These are phyloP conservation scores for Agrypnia vestita DNA, from an alignment of 1,140 invertebrate species.

Conservation along the genomic window DNA sequence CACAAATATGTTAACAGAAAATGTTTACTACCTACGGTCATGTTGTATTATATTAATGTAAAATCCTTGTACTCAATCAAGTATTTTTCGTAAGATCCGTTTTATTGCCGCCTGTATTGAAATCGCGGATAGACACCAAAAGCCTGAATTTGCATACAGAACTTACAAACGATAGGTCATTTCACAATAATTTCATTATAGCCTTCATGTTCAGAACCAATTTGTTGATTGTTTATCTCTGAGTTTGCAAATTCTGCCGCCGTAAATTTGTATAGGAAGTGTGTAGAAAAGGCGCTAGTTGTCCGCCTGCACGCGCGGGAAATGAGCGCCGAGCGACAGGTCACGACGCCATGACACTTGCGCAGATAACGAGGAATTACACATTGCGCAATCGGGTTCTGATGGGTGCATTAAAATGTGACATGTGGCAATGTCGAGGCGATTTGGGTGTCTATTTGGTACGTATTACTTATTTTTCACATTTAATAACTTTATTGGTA, in stretches of 20 bases:
- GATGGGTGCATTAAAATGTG: conserved; percentile 44
- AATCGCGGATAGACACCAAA: background rate
- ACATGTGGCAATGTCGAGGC: background rate
- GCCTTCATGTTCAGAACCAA: conserved; percentile 33
- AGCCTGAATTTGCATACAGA: background rate
- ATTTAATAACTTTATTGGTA: no score
- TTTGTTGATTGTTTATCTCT: conserved; percentile 38
- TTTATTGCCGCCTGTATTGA: background rate
- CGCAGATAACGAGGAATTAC: conserved; percentile 41
- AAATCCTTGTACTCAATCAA: no score
- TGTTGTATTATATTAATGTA: no score
- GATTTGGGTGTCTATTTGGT: no score
- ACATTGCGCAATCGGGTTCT: conserved; percentile 16
- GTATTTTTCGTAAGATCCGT: no score
- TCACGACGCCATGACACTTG: conserved; percentile 47
- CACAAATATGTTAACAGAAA: no score
- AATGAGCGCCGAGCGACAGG: conserved; percentile 39
- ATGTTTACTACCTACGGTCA: no score
- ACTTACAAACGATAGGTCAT: conserved; percentile 4
- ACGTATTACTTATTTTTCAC: no score
- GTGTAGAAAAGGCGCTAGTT: conserved; percentile 14
- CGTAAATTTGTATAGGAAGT: conserved; percentile 16
- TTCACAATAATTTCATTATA: conserved; percentile 21
- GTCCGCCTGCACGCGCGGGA: conserved; percentile 15
- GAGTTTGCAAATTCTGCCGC: conserved; percentile 13